These are phyloP conservation scores for Hafferia zeledoni DNA, from an alignment of 2,797 vertebrate genomes.

Conservation along the genomic window DNA sequence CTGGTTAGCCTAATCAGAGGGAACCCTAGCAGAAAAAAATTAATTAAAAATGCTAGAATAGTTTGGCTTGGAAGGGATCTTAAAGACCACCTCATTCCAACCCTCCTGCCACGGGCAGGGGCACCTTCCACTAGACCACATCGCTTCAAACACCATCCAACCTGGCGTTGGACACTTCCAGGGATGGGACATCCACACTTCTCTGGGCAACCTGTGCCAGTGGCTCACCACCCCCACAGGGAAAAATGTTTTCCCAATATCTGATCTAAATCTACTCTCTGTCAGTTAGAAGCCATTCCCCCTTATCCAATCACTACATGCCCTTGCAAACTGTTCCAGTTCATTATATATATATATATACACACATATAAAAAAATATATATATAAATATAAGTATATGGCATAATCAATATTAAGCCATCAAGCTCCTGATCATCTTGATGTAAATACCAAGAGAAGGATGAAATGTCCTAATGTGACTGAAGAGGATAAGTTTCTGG, in stretches of 20 bases:
- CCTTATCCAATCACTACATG: too few species aligned
- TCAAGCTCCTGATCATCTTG: background rate
- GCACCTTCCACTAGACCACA: background rate
- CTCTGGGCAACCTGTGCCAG: background rate
- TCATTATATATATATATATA: too few species aligned
- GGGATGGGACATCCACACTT: background rate
- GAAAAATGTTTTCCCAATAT: background rate
- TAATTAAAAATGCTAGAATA: background rate
- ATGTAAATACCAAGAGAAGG: background rate
- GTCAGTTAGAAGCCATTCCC: too few species aligned
- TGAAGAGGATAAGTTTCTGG: background rate
- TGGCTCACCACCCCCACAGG: accelerated
- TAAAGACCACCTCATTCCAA: background rate
- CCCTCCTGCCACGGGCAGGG: background rate
- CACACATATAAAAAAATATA: background rate
- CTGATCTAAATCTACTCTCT: background rate
- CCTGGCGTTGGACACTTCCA: background rate
- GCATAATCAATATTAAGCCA: background rate
- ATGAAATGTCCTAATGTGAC: background rate
- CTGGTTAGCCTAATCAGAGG: background rate
- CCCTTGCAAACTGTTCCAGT: too few species aligned
- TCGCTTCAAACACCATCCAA: accelerated
- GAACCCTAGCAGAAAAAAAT: background rate
- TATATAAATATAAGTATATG: background rate
- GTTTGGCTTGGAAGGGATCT: background rate